phyloP scores from a whole-genome alignment of 2,113 vertebrate genomes.

The Arvicanthis niloticus region DNA sequence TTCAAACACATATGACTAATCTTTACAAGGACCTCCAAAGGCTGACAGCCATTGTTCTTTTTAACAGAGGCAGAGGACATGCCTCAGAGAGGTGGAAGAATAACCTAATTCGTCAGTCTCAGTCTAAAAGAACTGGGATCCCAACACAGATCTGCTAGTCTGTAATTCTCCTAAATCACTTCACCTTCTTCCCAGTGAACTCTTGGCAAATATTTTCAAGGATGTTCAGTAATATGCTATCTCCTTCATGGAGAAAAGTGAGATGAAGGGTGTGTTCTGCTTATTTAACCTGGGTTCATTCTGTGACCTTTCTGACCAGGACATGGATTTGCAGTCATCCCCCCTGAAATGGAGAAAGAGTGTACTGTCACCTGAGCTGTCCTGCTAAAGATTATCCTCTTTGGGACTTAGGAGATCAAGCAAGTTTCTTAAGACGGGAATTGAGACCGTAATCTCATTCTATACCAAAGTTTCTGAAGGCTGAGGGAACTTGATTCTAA shows the following conservation, averaged over 20 bases:
- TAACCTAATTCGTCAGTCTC: rapidly evolving
- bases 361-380: constrained; percentile 11
- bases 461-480: neutral
- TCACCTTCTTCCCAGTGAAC: neutral
- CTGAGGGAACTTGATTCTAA: constrained; percentile 26
- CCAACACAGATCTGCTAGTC: neutral
- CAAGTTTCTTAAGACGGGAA: constrained; percentile 14
- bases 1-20: neutral
- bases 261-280: neutral
- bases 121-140: neutral
- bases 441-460: neutral
- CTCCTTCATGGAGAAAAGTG: neutral
- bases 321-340: neutral
- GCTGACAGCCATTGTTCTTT: neutral
- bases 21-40: neutral
- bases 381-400: neutral
- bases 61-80: neutral
- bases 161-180: neutral
- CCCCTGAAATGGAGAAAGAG: neutral
- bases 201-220: neutral
- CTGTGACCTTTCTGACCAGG: neutral
- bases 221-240: neutral
- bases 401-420: neutral
- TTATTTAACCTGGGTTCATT: neutral
- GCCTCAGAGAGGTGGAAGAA: neutral